Evolutionary conservation across 1,140 invertebrate genomes (phyloP), one percentile per base, ranked within the genome.

Genomic region (Bombus waltoni): DNA sequence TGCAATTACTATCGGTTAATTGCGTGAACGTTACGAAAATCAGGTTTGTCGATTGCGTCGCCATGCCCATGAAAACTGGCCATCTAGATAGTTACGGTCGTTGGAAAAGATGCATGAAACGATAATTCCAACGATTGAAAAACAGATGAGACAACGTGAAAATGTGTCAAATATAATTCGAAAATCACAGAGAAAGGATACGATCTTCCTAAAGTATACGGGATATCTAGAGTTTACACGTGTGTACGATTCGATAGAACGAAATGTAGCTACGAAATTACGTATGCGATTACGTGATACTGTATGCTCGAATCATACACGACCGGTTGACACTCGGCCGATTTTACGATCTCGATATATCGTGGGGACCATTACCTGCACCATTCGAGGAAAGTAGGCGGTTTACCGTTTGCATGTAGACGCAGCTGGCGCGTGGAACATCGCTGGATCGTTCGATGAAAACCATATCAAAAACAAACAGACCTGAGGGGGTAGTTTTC

Each of bases 381-480:
- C n/a, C 13, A 18, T 3, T 38, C 10, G 57, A 47, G 35, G 18
- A 75, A 47, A n/a, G 68, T 47, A 72, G n/a, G 66, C 28, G 66
- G 18, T 25, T 44, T 75, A 59, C 74, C 10, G 86, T 88, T 76
- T 83, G 75, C 83, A 70, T 89, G 75, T 53, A 68, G 70, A 86
- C 71, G 62, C 81, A 28, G 53, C 35, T 82, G 72, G 42, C 74
- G 72, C 65, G 38, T 70, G 32, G 8, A 79, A 35, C 73, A 38
- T 22, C 81, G 47, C 18, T 53, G 47, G 47, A 53, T 53, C 47
- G 80, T 86, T 90, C 86, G 80, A 85, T 88, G 88, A 83, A 90
- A 91, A 88, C 70, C 62, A 81, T 85, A 90, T 91, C 75, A 88
- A 91, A 91, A 89, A 91, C 85, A 91, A 91, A 90, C 88, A 86